phyloP scores from a whole-genome alignment of 30 jellyfish, hydroid and myxozoan genomes.

The Catostylus mosaicus region DNA sequence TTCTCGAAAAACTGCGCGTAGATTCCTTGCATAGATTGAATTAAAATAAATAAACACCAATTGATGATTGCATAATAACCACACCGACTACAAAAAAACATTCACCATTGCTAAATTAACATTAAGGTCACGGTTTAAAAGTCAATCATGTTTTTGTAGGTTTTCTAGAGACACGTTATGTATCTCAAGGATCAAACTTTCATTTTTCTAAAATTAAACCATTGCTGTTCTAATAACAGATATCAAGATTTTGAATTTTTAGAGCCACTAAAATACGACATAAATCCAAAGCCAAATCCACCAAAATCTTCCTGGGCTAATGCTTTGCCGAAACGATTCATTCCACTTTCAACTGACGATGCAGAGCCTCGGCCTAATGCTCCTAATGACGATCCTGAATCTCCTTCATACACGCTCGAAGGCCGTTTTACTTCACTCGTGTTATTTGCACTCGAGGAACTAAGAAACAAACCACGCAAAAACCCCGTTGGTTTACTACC shows the following conservation, averaged over 20 bases:
- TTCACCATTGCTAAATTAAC: not conserved
- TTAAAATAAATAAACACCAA: no score
- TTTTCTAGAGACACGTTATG: not conserved
- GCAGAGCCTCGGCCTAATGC: conserved; percentile 32
- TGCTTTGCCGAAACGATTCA: conserved; percentile 72
- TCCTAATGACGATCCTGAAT: not conserved
- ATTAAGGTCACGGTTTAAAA: no score
- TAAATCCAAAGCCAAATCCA: conserved; percentile 74
- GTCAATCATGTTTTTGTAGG: not conserved
- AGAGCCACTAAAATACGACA: conserved; percentile 75
- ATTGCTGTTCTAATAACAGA: not conserved
- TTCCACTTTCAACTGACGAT: conserved; percentile 71
- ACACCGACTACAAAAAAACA: no score
- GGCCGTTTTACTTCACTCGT: conserved; percentile 51
- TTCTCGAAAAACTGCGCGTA: no score
- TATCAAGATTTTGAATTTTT: conserved; percentile 8
- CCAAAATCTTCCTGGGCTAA: conserved; percentile 62
- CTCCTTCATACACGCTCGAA: conserved; percentile 50
- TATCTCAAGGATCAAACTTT: not conserved
- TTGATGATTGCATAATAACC: not conserved
- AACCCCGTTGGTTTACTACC: conserved; percentile 65
- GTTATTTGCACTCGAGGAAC: conserved; percentile 13
- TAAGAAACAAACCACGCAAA: conserved; percentile 58
- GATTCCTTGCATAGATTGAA: no score
- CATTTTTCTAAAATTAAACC: not conserved